These are phyloP conservation scores for Larimichthys crocea DNA, from an alignment of 2,113 vertebrate genomes.

Conservation along the genomic window DNA sequence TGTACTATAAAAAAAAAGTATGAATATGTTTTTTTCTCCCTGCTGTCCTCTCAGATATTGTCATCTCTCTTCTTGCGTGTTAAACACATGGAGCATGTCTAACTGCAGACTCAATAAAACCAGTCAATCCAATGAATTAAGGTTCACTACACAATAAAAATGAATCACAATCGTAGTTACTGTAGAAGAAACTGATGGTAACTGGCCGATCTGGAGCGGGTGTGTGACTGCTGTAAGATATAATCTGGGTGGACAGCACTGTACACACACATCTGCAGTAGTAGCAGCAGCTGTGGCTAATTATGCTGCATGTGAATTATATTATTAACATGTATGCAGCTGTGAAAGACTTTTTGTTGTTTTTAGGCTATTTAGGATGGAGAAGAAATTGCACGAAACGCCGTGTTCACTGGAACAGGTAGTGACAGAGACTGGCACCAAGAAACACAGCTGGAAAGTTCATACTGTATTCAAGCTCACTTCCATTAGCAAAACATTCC, in stretches of 20 bases:
- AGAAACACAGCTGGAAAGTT: slow-evolving; percentile 50
- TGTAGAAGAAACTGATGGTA: slow-evolving; percentile 6
- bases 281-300: slow-evolving; percentile 50
- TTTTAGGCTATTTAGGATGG: not conserved
- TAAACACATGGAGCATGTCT: not conserved
- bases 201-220: not conserved
- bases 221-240: slow-evolving; percentile 8
- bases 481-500: slow-evolving; percentile 58
- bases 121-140: slow-evolving; percentile 11
- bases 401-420: slow-evolving; percentile 22
- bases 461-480: slow-evolving; percentile 3
- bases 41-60: not conserved
- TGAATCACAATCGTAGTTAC: slow-evolving; percentile 28
- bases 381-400: not conserved
- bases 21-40: not conserved
- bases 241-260: slow-evolving; percentile 38
- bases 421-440: slow-evolving; percentile 41
- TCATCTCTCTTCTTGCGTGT: not conserved
- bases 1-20: not conserved
- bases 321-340: slow-evolving; percentile 32
- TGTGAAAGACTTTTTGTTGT: slow-evolving; percentile 41
- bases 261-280: slow-evolving; percentile 47
- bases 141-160: slow-evolving; percentile 11
- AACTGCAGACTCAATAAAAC: not conserved
- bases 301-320: slow-evolving; percentile 48